Evolutionary conservation across 2,888 invertebrate genomes (phyloP), one percentile per base, ranked within the genome.

Genomic region (Sylvicola cinctus): DNA sequence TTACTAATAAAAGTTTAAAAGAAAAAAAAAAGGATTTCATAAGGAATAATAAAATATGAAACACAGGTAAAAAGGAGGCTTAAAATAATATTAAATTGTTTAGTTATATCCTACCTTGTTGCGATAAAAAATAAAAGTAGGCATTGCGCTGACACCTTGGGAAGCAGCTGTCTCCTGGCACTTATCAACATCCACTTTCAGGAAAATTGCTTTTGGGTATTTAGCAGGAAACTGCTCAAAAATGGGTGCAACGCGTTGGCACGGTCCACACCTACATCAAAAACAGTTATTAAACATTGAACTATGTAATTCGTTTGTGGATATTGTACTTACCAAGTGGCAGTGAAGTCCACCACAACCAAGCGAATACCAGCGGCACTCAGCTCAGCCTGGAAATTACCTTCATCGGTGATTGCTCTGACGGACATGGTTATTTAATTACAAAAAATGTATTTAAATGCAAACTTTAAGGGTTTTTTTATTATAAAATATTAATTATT

Each of bases 131-230:
- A 91, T 74, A 51, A 99, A 99, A 1, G 98, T 99, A 16, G 98
- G 98, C 93, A 98, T 95, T 0, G 93, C 88, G 36, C 77, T 77
- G 28, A 99, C 83, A 35, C 85, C 85, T 51, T 95, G 83, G 11
- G 70, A 64, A 16, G 76, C 70, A 2, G 95, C 90, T 8, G 84
- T 83, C 45, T 85, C 90, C 44, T 76, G 75, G 47, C 87, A 93
- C 56, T 77, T 74, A 50, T 96, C 95, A 13, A 96, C 93, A 40
- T 58, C 58, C 7, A 98, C 84, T 61, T 93, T 90, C 12, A 91
- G 59, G 51, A 96, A 98, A 12, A 87, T 70, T 11, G 87, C 91
- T 44, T 76, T 72, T 1, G 83, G 74, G 56, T 85, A 96, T 56
- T 84, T 85, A 7, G 66, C 65, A 14, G 93, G 79, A 27, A 95